Percentiles rank a stretch among this genome's conserved stretches.
Conservation (phyloP, 2,888 invertebrate genomes). For the Eupeodes luniger region DNA sequence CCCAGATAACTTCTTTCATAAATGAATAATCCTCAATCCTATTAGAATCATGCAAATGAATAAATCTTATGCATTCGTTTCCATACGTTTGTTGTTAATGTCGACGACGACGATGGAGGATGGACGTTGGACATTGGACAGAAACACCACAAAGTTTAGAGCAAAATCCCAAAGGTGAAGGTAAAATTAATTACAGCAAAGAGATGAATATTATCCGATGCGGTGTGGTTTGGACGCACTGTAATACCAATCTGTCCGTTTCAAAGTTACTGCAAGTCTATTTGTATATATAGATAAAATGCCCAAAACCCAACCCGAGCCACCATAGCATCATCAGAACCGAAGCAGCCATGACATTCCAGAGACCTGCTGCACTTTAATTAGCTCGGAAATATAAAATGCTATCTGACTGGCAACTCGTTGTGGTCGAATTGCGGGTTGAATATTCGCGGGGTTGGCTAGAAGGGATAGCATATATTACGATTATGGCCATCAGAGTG, state of each 20-base stretch:
- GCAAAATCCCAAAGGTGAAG: conserved; percentile 28
- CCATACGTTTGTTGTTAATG: background rate
- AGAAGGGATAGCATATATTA: conserved; percentile 33
- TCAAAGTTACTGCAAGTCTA: background rate
- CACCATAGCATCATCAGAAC: background rate
- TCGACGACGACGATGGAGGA: background rate
- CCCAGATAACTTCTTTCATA: conserved; percentile 42
- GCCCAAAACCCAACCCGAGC: background rate
- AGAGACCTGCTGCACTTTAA: conserved; percentile 60
- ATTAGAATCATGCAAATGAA: conserved; percentile 36
- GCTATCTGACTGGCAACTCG: conserved; percentile 45
- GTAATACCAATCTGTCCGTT: conserved; percentile 18
- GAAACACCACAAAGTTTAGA: conserved; percentile 16
- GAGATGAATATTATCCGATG: conserved; percentile 13
- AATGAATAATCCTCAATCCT: conserved; percentile 26
- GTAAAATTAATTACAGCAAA: conserved; percentile 29
- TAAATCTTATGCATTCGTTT: background rate
- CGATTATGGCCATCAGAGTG: conserved; percentile 38
- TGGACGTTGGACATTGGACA: background rate
- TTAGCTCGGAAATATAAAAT: conserved; percentile 51
- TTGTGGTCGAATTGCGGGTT: conserved; percentile 8
- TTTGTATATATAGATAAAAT: background rate
- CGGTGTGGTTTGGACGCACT: background rate
- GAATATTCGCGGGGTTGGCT: background rate
- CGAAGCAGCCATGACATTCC: conserved; percentile 41